Evolutionary conservation across 2,888 invertebrate species (phyloP), one percentile per base, ranked within the genome.

Genomic region (Pollenia angustigena): DNA sequence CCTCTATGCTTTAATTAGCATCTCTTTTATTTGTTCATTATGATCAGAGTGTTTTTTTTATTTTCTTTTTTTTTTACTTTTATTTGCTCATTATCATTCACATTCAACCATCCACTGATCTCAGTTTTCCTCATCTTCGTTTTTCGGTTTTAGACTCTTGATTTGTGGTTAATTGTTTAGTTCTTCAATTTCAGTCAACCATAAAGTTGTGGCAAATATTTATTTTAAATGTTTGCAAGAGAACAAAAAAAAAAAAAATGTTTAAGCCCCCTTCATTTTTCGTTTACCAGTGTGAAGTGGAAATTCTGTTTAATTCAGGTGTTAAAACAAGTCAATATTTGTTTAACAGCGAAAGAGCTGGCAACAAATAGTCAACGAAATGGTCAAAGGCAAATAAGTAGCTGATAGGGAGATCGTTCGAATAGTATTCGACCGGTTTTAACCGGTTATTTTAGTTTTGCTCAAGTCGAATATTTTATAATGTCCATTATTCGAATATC

Each of bases 251-350:
- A 23, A 23, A 23, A 69, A 23, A 56, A 23, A 56, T 4, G 0
- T 32, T 32, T 9, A 12, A 23, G 11, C 18, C 40, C 64, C 23
- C 71, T 71, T 71, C 42, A 56, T 6, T 56, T 56, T 76, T 78
- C 71, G 18, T 78, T 48, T 12, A n/a, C 1, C 60, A 44, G 62
- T 81, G 60, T 68, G 60, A 81, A 87, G 76, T 87, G 54, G 84
- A 84, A 87, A 81, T 88, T 88, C 87, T 81, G 48, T 76, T 80
- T 83, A 88, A 89, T 62, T 86, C 87, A 88, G 87, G 83, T 85
- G 85, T 88, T 79, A 85, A 87, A 88, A 81, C 62, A 62, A 64
- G 71, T 81, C 74, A 89, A 87, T 87, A 88, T 89, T 88, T 87
- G 80, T 85, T 88, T 85, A 85, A 52, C 74, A 46, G 40, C n/a